phyloP scores from a whole-genome alignment of 2,797 vertebrate species.

The Otolemur crassicaudatus region DNA sequence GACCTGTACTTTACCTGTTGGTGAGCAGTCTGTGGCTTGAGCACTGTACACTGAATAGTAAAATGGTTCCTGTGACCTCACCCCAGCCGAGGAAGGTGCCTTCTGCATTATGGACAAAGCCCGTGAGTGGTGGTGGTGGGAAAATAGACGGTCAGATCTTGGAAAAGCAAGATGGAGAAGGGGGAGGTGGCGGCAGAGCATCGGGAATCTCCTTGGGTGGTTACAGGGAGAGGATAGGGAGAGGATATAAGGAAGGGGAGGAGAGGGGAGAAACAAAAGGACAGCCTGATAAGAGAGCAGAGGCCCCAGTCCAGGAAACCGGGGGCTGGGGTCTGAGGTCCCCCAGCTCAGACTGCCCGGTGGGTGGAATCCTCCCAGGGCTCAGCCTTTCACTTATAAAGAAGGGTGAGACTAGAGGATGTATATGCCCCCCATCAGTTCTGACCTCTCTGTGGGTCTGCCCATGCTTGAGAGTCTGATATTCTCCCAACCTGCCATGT shows the following conservation, averaged over 20 bases:
- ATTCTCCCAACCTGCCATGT: too few relatives aligned
- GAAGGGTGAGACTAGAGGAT: neutral
- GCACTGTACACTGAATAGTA: fast-evolving
- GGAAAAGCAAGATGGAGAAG: neutral
- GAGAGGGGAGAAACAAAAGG: neutral
- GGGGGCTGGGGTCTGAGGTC: too few relatives aligned
- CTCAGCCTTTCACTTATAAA: neutral
- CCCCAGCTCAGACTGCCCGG: neutral
- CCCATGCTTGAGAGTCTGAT: neutral
- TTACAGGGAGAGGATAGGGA: neutral
- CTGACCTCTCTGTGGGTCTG: neutral
- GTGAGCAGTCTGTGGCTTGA: neutral
- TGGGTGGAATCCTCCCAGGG: neutral
- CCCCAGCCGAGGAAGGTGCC: neutral
- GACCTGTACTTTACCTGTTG: neutral
- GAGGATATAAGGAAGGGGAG: neutral
- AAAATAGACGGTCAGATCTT: neutral
- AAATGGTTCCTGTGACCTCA: neutral
- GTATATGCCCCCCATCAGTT: neutral
- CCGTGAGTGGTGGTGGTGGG: fast-evolving
- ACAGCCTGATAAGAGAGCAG: neutral
- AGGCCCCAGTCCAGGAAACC: neutral
- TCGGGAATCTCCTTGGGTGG: neutral
- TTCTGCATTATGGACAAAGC: neutral
- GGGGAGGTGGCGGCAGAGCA: neutral